phyloP scores from a whole-genome alignment of 2,113 vertebrate species.

The Anhinga rufa region DNA sequence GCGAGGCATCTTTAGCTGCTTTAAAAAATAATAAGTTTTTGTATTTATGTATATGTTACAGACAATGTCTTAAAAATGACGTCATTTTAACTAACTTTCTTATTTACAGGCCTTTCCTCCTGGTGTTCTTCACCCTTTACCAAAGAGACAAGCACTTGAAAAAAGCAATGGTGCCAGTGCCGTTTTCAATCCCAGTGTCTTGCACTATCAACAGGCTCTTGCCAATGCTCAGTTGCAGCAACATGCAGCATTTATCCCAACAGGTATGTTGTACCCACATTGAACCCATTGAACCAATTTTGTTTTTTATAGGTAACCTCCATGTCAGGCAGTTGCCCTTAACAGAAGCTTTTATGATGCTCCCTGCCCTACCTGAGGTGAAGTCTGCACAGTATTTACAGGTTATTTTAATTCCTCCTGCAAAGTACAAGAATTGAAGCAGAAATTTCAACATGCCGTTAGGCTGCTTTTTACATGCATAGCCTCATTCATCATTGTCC shows the following conservation, averaged over 20 bases:
- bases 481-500: background rate
- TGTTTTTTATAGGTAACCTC: background rate
- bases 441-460: background rate
- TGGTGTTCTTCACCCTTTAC: constrained; percentile 94
- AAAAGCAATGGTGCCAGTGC: constrained; percentile 91
- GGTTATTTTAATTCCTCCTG: background rate
- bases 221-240: constrained; percentile 93
- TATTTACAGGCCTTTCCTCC: constrained; percentile 90
- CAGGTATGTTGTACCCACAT: constrained; percentile 78
- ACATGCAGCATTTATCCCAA: constrained; percentile 89
- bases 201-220: constrained; percentile 99
- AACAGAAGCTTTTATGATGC: background rate
- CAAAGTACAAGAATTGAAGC: background rate
- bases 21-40: constrained; percentile 57
- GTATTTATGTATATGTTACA: constrained; percentile 31
- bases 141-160: constrained; percentile 99
- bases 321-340: background rate
- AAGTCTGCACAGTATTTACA: background rate
- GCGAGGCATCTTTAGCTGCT: constrained; percentile 77
- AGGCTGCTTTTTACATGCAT: background rate
- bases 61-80: constrained; percentile 22
- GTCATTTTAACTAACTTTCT: constrained; percentile 59
- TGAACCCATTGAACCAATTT: background rate
- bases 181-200: constrained; percentile 93
- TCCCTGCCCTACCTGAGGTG: background rate